These are phyloP conservation scores for Euleptes europaea DNA, from an alignment of 2,113 vertebrate genomes.

Conservation along the genomic window DNA sequence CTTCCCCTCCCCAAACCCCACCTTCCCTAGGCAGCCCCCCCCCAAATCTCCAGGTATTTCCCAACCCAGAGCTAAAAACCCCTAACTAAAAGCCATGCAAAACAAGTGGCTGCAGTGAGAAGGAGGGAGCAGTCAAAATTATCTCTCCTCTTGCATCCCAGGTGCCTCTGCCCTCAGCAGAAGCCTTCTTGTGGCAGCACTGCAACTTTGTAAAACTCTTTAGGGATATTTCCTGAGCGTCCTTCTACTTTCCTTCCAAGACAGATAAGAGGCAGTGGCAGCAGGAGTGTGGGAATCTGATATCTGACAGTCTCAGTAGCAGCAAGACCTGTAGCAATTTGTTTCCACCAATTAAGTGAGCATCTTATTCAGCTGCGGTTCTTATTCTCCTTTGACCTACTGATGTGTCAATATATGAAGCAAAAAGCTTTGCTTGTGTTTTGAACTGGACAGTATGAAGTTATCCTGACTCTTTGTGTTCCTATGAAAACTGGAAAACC, in stretches of 20 bases:
- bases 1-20: too few relatives aligned
- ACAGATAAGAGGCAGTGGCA: neutral
- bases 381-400: neutral
- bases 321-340: neutral
- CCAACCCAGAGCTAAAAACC: too few relatives aligned
- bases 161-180: too few relatives aligned
- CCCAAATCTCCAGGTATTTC: too few relatives aligned
- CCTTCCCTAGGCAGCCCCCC: too few relatives aligned
- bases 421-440: neutral
- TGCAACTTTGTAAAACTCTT: neutral
- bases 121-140: too few relatives aligned
- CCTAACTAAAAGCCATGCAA: too few relatives aligned
- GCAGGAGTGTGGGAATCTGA: neutral
- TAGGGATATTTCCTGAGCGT: neutral
- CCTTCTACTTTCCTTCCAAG: neutral
- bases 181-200: neutral
- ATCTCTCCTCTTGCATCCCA: too few relatives aligned
- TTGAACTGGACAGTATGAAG: neutral
- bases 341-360: neutral
- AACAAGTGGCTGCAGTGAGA: too few relatives aligned
- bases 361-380: neutral
- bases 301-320: neutral
- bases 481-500: neutral
- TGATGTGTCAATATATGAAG: neutral
- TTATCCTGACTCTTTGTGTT: neutral